Percentiles rank a stretch among this genome's conserved stretches.
Conservation (phyloP, 2,113 vertebrate genomes). For the Grallaria varia region DNA sequence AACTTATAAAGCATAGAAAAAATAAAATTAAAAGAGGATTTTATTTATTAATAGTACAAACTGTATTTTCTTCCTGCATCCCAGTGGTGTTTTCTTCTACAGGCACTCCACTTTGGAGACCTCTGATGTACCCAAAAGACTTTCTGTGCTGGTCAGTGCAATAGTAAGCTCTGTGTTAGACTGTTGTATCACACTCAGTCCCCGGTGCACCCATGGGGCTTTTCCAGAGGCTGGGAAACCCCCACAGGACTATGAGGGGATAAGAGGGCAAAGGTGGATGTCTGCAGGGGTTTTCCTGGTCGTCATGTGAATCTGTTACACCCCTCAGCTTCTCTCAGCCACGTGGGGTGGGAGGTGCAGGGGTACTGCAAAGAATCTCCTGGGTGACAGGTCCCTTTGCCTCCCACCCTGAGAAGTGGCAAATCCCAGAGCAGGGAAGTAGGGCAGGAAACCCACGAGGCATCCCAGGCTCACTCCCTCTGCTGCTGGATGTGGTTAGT, state of each 20-base stretch:
- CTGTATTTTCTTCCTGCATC: neutral
- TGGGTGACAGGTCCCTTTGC: accelerated
- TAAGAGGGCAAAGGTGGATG: accelerated
- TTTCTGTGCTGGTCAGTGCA: accelerated
- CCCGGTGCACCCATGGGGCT: accelerated
- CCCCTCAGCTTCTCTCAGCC: neutral
- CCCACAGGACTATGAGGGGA: neutral
- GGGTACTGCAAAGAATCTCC: neutral
- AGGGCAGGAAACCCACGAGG: accelerated
- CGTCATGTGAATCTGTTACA: neutral
- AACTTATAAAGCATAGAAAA: neutral
- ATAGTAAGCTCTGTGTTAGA: neutral
- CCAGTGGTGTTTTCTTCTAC: neutral
- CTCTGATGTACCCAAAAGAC: neutral
- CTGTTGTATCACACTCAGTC: neutral
- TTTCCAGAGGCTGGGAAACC: neutral
- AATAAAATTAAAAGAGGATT: neutral
- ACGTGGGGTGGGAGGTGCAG: accelerated
- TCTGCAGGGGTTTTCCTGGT: accelerated
- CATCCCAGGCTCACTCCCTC: neutral
- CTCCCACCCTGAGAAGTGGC: neutral
- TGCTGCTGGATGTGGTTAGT: accelerated
- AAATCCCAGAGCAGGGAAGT: neutral
- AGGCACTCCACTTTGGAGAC: neutral
- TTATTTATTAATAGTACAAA: neutral